These are phyloP conservation scores for Saccostrea glomerata DNA, from an alignment of 1,140 invertebrate species.

Conservation along the genomic window DNA sequence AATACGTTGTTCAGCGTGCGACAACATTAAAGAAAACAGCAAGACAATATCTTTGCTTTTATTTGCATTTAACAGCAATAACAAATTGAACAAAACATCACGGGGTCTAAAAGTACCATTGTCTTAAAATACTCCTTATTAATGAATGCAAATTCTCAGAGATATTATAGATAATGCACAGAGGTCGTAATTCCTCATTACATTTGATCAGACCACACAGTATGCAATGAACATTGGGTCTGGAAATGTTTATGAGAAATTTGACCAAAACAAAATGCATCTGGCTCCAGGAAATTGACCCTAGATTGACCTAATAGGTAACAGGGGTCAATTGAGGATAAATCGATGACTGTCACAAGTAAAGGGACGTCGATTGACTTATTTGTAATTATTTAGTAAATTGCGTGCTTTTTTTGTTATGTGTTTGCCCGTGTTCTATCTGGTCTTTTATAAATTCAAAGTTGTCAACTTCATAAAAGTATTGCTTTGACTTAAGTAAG, in stretches of 20 bases:
- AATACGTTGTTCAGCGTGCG: background rate
- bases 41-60: background rate
- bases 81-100: no score
- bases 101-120: no score
- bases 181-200: background rate
- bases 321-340: constrained; percentile 22
- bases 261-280: constrained; percentile 1
- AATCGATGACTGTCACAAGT: constrained; percentile 18
- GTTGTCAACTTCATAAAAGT: no score
- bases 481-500: no score
- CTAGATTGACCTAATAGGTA: constrained; percentile 18
- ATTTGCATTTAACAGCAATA: background rate
- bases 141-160: no score
- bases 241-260: constrained; percentile 2
- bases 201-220: background rate
- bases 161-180: no score
- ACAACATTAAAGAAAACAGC: background rate
- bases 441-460: no score
- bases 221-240: background rate
- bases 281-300: background rate
- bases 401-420: no score
- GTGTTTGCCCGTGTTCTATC: no score
- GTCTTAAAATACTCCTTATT: no score
- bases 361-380: background rate
- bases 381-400: no score